These are phyloP conservation scores for Steinernema carpocapsae DNA, from an alignment of 2,888 invertebrate genomes.

Conservation along the genomic window DNA sequence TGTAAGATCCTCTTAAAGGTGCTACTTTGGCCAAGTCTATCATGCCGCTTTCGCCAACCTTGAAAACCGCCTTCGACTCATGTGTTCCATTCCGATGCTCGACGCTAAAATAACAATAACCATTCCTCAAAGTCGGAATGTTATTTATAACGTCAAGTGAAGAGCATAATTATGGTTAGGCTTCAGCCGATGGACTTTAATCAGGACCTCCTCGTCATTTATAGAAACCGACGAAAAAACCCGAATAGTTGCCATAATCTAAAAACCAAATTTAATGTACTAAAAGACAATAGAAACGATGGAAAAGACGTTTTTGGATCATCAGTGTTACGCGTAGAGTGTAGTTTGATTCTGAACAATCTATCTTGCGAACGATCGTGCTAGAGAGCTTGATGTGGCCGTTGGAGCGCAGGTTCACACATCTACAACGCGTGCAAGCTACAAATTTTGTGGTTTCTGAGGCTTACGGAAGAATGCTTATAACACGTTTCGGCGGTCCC, in stretches of 20 bases:
- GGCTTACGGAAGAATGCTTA: no score
- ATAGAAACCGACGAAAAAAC: neutral
- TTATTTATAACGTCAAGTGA: neutral
- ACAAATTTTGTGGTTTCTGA: no score
- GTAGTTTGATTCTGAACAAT: neutral
- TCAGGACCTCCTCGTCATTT: neutral
- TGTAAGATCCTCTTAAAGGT: slow-evolving; percentile 17
- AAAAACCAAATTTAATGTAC: neutral
- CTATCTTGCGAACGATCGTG: neutral
- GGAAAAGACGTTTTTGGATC: neutral
- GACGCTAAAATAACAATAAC: neutral
- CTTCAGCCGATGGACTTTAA: neutral
- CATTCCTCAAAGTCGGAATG: neutral
- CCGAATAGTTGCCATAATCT: neutral
- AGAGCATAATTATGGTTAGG: neutral
- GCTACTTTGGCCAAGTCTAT: neutral
- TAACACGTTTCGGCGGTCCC: no score
- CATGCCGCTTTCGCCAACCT: neutral
- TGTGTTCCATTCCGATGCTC: slow-evolving; percentile 11
- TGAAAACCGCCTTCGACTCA: slow-evolving; percentile 7
- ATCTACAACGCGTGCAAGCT: no score
- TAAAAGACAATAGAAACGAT: neutral
- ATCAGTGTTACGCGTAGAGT: neutral
- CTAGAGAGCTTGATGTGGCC: neutral
- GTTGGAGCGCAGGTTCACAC: neutral